These are phyloP conservation scores for Calliphora vomitoria DNA, from an alignment of 2,888 invertebrate species.

Conservation along the genomic window DNA sequence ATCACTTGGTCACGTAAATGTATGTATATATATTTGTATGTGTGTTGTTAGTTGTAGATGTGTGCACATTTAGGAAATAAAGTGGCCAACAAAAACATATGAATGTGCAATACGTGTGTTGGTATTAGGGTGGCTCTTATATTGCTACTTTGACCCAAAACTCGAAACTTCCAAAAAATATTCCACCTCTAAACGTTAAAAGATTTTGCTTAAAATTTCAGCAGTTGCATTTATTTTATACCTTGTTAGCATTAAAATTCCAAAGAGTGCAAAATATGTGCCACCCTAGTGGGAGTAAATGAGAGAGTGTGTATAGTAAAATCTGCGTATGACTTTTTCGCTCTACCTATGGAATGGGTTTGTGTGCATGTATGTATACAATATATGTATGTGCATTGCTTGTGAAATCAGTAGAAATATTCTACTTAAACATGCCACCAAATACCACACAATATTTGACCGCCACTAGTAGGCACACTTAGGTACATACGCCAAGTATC, in stretches of 20 bases:
- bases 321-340: conserved; percentile 67
- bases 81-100: conserved; percentile 43
- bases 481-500: conserved; percentile 35
- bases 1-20: conserved; percentile 66
- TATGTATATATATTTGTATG: conserved; percentile 28
- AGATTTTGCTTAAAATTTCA: too few relatives aligned
- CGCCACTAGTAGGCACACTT: conserved; percentile 30
- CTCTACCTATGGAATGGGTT: not conserved
- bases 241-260: too few relatives aligned
- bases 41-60: conserved; percentile 61
- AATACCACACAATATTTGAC: conserved; percentile 62
- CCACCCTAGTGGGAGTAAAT: too few relatives aligned
- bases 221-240: too few relatives aligned
- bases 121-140: too few relatives aligned
- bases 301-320: conserved; percentile 1
- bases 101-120: not conserved
- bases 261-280: too few relatives aligned
- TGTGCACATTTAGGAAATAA: conserved; percentile 44
- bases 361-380: not conserved
- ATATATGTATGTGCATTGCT: not conserved
- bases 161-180: too few relatives aligned
- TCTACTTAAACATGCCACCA: conserved; percentile 59
- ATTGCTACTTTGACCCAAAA: too few relatives aligned
- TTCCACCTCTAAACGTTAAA: too few relatives aligned
- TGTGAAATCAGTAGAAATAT: conserved; percentile 51